Base-by-base conservation (phyloP, 2,888 invertebrate genomes). In the Augiades crinisus region DNA sequence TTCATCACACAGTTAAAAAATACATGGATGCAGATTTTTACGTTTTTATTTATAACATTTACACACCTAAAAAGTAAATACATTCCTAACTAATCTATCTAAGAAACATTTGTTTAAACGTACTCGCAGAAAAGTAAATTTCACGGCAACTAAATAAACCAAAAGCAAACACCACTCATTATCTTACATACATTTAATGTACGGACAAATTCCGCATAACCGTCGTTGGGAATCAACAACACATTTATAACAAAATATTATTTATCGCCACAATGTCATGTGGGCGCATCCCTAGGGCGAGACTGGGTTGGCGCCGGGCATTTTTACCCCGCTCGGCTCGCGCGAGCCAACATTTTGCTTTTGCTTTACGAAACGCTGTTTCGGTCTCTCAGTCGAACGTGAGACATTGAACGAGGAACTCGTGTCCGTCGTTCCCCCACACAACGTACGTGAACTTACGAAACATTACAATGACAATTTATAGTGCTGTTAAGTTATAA, bases 291-390 rank as follows among this genome's bases (percentile, higher is more conserved):
- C 79, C 89, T 89, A 81, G 85, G 86, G 86, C 88, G 80, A 83
- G 86, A 82, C 85, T 67, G 70, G 73, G 70, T 71, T 89, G 89
- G 89, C 89, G 89, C 89, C 88, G 84, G 68, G 75, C 82, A 85
- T 87, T 87, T 87, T 88, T 85, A 83, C 85, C 84, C 85, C 73
- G 79, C 67, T 65, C 70, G 83, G 83, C 74, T 79, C 67, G 65
- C 70, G 67, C 68, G 61, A 70, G 70, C 77, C 78, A 79, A 78
- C 71, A 75, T 75, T 75, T 30, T 36, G n/a, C 12, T 7, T 19
- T 4, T 19, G 19, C 5, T 19, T 19, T 19, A 4, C 19, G 19
- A 4, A n/a, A 4, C 19, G 5, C 17, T 71, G 64, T 70, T 64
- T 65, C 68, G 38, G 54, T 51, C 67, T 65, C 56, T 63, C 75